These are phyloP conservation scores for Micoletzkya japonica DNA, from an alignment of 2,888 invertebrate species.

Conservation along the genomic window DNA sequence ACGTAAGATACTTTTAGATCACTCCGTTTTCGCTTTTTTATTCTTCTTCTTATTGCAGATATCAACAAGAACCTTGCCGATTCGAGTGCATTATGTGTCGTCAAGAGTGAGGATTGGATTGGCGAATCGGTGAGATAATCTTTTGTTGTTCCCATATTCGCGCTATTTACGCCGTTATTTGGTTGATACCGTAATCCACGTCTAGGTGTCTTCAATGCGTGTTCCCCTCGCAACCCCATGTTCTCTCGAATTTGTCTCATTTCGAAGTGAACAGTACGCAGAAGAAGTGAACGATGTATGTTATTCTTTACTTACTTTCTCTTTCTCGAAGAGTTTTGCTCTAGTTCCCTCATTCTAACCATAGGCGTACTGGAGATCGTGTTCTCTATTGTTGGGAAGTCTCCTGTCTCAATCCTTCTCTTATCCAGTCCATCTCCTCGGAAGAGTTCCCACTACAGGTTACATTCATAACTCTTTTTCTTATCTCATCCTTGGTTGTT, in stretches of 20 bases:
- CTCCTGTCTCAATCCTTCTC: conserved; percentile 12
- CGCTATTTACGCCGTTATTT: too few species aligned
- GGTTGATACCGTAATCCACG: background rate
- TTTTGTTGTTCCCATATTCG: too few species aligned
- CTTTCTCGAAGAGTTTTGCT: background rate
- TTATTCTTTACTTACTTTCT: background rate
- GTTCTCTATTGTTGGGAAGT: conserved; percentile 13
- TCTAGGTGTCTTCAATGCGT: conserved; percentile 7
- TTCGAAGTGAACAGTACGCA: conserved; percentile 15
- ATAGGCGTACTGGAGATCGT: conserved; percentile 27
- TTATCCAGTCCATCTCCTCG: background rate
- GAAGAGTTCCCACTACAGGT: background rate
- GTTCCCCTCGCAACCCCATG: conserved; percentile 2
- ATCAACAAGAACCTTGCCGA: conserved; percentile 19
- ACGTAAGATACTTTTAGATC: background rate
- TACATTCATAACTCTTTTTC: background rate
- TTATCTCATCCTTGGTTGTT: background rate
- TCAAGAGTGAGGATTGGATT: background rate
- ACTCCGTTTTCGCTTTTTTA: background rate
- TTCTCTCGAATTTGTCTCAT: conserved; percentile 16
- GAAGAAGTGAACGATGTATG: conserved; percentile 17
- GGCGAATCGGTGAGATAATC: conserved; percentile 1
- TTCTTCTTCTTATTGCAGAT: background rate
- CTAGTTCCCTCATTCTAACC: background rate
- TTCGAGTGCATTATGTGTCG: conserved; percentile 19